Conservation (phyloP, 2,797 vertebrate genomes). For the Myotis vivesi region DNA sequence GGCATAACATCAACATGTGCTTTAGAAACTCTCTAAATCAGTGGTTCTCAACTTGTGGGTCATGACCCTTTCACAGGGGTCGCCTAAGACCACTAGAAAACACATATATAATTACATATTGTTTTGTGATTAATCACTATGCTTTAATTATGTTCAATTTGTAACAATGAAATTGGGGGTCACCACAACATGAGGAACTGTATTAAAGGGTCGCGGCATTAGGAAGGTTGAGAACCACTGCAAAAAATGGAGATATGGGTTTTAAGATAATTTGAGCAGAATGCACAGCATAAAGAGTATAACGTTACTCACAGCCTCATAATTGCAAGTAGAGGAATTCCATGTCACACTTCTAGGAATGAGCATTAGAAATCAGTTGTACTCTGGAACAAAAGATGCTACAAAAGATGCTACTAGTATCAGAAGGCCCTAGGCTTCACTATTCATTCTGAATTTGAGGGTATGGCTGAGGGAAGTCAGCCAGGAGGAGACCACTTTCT, state of each 20-base stretch:
- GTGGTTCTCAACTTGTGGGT: no score
- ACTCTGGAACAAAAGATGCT: background rate
- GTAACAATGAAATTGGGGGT: no score
- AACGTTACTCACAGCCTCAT: background rate
- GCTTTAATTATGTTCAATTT: no score
- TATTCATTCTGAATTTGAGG: background rate
- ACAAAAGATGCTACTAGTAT: background rate
- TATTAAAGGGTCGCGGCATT: no score
- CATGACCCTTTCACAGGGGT: no score
- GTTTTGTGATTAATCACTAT: no score
- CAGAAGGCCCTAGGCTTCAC: background rate
- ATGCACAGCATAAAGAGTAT: background rate
- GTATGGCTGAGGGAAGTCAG: background rate
- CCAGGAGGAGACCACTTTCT: background rate
- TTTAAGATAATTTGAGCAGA: constrained; percentile 10
- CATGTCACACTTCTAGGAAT: background rate
- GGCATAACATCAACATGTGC: background rate
- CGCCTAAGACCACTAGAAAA: no score
- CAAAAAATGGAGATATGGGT: background rate
- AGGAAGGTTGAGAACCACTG: no score
- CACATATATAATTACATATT: no score
- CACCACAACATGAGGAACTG: no score
- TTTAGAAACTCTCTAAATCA: background rate
- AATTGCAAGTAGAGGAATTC: background rate
- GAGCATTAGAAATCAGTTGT: background rate